Base-by-base conservation (phyloP, 2,888 invertebrate genomes). In the Mesorhabditis belari region DNA sequence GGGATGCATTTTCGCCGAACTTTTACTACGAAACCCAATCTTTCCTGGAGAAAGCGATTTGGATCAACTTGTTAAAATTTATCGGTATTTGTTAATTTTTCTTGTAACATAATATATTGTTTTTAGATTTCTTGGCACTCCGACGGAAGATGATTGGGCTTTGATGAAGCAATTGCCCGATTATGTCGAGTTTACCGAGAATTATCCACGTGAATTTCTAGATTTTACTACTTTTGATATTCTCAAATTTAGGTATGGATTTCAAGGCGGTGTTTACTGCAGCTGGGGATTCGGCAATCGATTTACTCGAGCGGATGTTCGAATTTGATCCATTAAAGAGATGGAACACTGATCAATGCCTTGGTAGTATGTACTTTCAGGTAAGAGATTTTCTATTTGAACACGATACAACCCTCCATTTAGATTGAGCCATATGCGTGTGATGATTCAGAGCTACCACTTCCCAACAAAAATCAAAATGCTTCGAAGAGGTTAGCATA, bases 21-120 rank as follows among this genome's bases (percentile, higher is more conserved):
- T 98, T 27, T 70, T 85, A 27, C 76, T 84, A n/a, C 69, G 84
- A 84, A 88, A 89, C 3, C 96, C 98, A 1, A 90, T 99, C 79
- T 86, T 99, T 65, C 92, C 95, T 0, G 96, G 96, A 5, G 96
- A 96, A 77, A 90, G 93, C 0, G 98, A 99, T 83, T 85, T 99
- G 60, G 95, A 96, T 84, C 98, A 99, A 81, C 84, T 99, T 50
- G 90, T 90, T 0, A 90, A 89, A 79, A 99, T 98, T 77, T 96
- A 94, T 83, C 89, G 90, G 44, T 35, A n/a, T n/a, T n/a, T n/a
- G n/a, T n/a, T n/a, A n/a, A n/a, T n/a, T n/a, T n/a, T n/a, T n/a
- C n/a, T n/a, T n/a, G n/a, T n/a, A n/a, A n/a, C n/a, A n/a, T n/a
- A n/a, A n/a, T n/a, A n/a, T n/a, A n/a, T n/a, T n/a, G n/a, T 35